Conservation (phyloP, 2,113 vertebrate genomes). For the Glaucidium brasilianum region DNA sequence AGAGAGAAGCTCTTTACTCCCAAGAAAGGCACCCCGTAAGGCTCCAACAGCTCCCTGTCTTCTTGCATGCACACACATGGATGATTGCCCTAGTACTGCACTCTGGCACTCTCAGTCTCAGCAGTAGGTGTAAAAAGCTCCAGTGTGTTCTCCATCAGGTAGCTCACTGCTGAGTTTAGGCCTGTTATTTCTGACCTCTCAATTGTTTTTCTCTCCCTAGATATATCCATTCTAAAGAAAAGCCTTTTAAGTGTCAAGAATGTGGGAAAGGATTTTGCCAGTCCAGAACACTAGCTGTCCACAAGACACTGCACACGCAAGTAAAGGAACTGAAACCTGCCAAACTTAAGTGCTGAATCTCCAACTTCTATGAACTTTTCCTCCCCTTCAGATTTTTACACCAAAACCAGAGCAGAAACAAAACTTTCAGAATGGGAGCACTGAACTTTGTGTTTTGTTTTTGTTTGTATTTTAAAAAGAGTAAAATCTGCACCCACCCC, state of each 20-base stretch:
- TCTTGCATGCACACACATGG: rapidly evolving
- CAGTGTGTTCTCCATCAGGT: not conserved
- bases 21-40: not conserved
- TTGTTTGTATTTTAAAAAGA: conserved; percentile 17
- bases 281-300: conserved; percentile 97
- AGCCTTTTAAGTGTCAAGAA: conserved; percentile 99
- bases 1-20: not conserved
- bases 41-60: rapidly evolving
- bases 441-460: conserved; percentile 41
- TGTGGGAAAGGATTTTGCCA: conserved; percentile 99
- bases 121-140: not conserved
- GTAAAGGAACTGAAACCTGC: conserved; percentile 96
- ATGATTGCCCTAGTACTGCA: rapidly evolving
- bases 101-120: not conserved
- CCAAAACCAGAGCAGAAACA: conserved; percentile 40
- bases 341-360: conserved; percentile 89
- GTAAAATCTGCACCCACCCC: not conserved
- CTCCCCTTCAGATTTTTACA: conserved; percentile 9
- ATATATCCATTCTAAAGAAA: conserved; percentile 99
- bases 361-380: conserved; percentile 21
- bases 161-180: not conserved
- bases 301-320: conserved; percentile 99
- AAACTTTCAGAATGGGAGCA: conserved; percentile 49
- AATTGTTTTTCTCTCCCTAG: conserved; percentile 71
- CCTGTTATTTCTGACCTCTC: not conserved